Evolutionary conservation across 2,888 invertebrate species (phyloP).

Genomic region (Caenorhabditis imperialis): DNA sequence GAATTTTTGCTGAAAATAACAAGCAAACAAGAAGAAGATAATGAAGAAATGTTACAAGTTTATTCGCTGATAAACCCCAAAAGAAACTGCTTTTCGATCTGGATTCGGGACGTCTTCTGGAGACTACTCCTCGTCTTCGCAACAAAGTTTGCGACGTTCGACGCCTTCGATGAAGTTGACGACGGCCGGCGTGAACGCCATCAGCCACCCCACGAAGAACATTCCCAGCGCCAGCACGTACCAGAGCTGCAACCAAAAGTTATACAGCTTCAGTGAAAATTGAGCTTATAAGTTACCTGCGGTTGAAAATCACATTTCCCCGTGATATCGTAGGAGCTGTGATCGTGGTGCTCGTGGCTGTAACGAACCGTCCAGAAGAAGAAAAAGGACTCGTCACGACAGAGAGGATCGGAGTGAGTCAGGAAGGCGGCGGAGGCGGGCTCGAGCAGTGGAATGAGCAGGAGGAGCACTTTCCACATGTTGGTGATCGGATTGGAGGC

Average conservation of each 20-base stretch:
- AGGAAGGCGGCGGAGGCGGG: conserved; percentile 17
- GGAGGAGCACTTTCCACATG: conserved; percentile 32
- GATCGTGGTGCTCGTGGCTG: background rate
- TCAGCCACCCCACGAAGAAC: conserved; percentile 4
- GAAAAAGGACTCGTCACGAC: conserved; percentile 30
- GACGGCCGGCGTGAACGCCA: conserved; percentile 11
- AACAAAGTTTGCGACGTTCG: conserved; percentile 20
- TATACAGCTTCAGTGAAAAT: too few relatives aligned
- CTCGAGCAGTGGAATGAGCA: background rate
- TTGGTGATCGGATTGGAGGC: too few relatives aligned
- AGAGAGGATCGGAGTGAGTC: conserved; percentile 31
- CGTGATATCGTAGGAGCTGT: conserved; percentile 13
- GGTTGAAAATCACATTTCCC: background rate
- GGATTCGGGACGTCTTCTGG: too few relatives aligned
- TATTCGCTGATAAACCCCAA: background rate
- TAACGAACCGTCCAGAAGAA: conserved; percentile 15
- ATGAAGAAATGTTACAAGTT: too few relatives aligned
- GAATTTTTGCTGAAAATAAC: too few relatives aligned
- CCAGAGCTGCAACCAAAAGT: conserved; percentile 15
- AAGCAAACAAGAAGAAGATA: too few relatives aligned
- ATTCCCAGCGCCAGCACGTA: background rate
- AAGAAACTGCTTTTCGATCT: background rate
- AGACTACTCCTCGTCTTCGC: conserved; percentile 1
- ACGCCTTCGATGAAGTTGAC: conserved; percentile 34
- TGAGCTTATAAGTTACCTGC: conserved; percentile 17